phyloP scores from a whole-genome alignment of 2,113 vertebrate genomes.

The Puntigrus tetrazona region DNA sequence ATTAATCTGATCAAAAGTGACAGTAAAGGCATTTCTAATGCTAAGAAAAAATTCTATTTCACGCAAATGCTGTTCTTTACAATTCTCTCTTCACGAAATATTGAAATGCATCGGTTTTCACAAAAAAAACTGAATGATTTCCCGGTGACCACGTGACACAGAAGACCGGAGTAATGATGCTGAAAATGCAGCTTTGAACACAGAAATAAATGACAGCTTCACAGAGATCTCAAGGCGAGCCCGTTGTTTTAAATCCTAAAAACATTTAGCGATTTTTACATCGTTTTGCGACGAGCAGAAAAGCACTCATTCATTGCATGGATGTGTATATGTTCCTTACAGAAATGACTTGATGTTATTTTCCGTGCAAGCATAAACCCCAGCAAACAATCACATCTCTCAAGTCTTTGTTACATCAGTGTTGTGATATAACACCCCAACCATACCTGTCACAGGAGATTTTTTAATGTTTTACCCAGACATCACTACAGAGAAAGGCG shows the following conservation, averaged over 20 bases:
- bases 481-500: not conserved
- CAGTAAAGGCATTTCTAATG: not conserved
- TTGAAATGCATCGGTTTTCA: not conserved
- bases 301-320: too few relatives aligned
- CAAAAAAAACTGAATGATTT: not conserved
- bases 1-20: not conserved
- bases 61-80: not conserved
- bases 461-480: too few relatives aligned
- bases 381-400: not conserved
- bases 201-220: not conserved
- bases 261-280: not conserved
- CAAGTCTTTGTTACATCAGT: not conserved
- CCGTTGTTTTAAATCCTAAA: not conserved
- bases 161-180: not conserved
- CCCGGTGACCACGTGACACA: not conserved
- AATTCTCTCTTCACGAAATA: not conserved
- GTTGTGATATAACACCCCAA: not conserved
- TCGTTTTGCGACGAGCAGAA: not conserved
- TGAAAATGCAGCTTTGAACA: too few relatives aligned
- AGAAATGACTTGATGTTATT: not conserved
- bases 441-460: not conserved
- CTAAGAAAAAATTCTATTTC: not conserved
- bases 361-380: not conserved
- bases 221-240: too few relatives aligned
- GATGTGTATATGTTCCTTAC: not conserved